These are phyloP conservation scores for Nothoprocta perdicaria DNA, from an alignment of 2,113 vertebrate genomes.

Conservation along the genomic window DNA sequence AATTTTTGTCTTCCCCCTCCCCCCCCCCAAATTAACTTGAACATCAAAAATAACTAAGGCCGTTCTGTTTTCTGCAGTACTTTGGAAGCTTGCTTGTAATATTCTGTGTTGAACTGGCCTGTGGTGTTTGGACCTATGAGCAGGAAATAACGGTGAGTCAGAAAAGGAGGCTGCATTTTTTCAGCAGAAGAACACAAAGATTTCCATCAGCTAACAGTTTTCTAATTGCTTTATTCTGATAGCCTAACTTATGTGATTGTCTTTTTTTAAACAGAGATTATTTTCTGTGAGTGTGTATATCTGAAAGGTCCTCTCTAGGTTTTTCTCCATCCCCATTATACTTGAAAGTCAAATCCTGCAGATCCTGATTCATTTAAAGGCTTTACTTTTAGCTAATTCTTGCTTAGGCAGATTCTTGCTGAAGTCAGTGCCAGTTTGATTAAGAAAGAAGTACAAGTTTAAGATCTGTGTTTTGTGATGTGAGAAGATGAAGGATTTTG, in stretches of 20 bases:
- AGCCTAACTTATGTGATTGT: slow-evolving; percentile 11
- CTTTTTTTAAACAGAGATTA: neutral
- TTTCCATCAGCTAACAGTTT: slow-evolving; percentile 46
- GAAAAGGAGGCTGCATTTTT: slow-evolving; percentile 27
- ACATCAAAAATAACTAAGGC: neutral
- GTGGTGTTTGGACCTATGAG: slow-evolving; percentile 95
- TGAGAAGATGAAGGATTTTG: neutral
- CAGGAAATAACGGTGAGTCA: slow-evolving; percentile 87
- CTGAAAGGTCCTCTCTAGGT: neutral
- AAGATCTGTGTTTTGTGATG: neutral
- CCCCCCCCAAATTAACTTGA: neutral
- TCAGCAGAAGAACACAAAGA: neutral
- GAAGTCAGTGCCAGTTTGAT: neutral
- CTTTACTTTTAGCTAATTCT: neutral
- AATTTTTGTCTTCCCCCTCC: neutral
- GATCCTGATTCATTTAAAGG: neutral
- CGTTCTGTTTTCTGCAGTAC: slow-evolving; percentile 83
- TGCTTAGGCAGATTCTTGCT: neutral
- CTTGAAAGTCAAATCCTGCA: neutral
- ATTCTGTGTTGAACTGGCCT: slow-evolving; percentile 94
- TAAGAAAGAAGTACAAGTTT: neutral
- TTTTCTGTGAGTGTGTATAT: neutral
- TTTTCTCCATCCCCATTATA: neutral
- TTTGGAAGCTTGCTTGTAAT: slow-evolving; percentile 95
- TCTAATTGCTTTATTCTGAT: slow-evolving; percentile 6